Base-by-base conservation (phyloP, 2,113 vertebrate genomes). In the Sula dactylatra region DNA sequence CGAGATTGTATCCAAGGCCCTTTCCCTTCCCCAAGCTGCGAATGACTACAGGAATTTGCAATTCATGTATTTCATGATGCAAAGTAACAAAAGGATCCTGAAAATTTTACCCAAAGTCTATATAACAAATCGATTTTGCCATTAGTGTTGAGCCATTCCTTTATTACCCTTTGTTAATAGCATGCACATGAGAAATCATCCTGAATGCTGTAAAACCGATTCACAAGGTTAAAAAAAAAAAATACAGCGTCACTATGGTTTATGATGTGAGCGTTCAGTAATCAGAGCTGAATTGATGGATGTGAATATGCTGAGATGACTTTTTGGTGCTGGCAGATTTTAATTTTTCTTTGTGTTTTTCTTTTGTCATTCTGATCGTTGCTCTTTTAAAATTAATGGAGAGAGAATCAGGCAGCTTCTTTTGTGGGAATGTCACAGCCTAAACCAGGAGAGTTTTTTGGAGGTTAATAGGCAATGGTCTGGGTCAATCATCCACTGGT, bases 251-350 rank as follows among this genome's bases (percentile, higher is more conserved):
- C 70, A 42, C 54, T 80, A 2, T 93, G 92, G 90, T 96, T 94
- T 94, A 95, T 90, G 64, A 67, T 3, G 7, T 47, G 58, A 91
- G 44, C 16, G 59, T 84, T 93, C 45, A 58, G 79, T 92, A 82
- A 88, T 92, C 90, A 70, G 82, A 88, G 67, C 54, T 73, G 58
- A 95, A 73, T 86, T 94, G 88, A 95, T 95, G 77, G 80, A 95
- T 95, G 79, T 61, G 92, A 93, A 61, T 73, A 20, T 92, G 66
- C 87, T 70, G 72, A 93, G 74, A 70, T 79, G 47, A 84, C 40
- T 79, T 76, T 66, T 42, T 88, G 22, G 40, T 73, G 74, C 79
- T 73, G 91, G 44, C 74, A 90, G 66, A 61, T 82, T 79, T 93
- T 54, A 71, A 73, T 89, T 94, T 97, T 55, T 84, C 86, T 94